These are phyloP conservation scores for Ophraella communa DNA, from an alignment of 2,888 invertebrate genomes.

Conservation along the genomic window DNA sequence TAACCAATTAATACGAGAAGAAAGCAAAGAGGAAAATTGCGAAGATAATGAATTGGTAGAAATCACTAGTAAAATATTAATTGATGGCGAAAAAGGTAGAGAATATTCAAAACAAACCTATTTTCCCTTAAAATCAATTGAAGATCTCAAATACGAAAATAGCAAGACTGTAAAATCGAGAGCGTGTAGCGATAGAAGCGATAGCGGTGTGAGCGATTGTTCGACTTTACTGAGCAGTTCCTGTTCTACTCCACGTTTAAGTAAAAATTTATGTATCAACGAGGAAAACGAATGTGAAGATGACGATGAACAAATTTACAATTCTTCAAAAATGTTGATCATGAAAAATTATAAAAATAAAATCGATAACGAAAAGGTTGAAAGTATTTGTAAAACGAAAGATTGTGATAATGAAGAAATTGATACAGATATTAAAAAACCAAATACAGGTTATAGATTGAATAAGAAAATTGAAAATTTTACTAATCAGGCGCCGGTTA, in stretches of 20 bases:
- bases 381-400: conserved; percentile 8
- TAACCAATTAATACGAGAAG: conserved; percentile 9
- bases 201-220: conserved; percentile 66
- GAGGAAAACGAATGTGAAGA: conserved; percentile 49
- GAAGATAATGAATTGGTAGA: not conserved
- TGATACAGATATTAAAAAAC: conserved; percentile 10
- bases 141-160: conserved; percentile 1
- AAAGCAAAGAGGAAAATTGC: not conserved
- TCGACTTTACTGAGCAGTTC: conserved; percentile 54
- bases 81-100: not conserved
- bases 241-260: conserved; percentile 51
- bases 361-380: not conserved
- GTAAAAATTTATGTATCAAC: conserved; percentile 54
- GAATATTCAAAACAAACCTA: conserved; percentile 2
- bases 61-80: not conserved
- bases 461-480: conserved; percentile 44
- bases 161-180: conserved; percentile 40
- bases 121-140: not conserved
- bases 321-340: conserved; percentile 18
- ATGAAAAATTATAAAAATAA: conserved; percentile 26
- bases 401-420: conserved; percentile 15
- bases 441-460: conserved; percentile 20
- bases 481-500: conserved; percentile 39
- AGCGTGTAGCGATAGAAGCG: conserved; percentile 64
- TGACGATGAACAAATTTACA: conserved; percentile 19